A percentile compares a stretch with the other conserved stretches of the same genome.
Conservation (phyloP, 2,113 vertebrate species). For the Tricholaema leucomelas region DNA sequence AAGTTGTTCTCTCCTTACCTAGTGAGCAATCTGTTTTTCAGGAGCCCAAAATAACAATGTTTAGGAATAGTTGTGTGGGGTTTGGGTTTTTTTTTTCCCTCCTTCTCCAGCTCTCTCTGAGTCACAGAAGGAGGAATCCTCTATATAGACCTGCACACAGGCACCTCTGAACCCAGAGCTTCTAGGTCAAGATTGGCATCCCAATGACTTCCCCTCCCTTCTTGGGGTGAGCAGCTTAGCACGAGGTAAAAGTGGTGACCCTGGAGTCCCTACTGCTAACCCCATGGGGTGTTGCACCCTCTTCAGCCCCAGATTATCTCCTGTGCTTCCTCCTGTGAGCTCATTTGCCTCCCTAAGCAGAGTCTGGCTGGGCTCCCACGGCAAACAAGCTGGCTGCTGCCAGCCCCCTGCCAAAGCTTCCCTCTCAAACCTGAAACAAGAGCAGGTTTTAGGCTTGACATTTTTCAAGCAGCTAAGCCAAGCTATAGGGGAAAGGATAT, state of each 20-base stretch:
- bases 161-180: background rate
- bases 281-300: background rate
- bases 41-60: conserved; percentile 54
- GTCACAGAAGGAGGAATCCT: conserved; percentile 37
- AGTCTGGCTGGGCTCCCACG: background rate
- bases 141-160: background rate
- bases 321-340: background rate
- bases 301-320: background rate
- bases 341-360: background rate
- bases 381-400: background rate
- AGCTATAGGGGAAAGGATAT: conserved; percentile 15
- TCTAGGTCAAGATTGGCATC: background rate
- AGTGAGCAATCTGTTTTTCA: conserved; percentile 50
- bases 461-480: conserved; percentile 58
- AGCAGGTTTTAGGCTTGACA: conserved; percentile 54
- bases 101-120: background rate
- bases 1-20: conserved; percentile 60
- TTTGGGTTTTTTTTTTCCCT: background rate
- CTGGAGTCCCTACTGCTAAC: background rate
- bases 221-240: background rate
- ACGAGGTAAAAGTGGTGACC: background rate
- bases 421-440: conserved; percentile 45
- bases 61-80: background rate
- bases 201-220: background rate
- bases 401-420: conserved; percentile 52